Conservation (phyloP, 1,140 invertebrate genomes). For the Lutraria rhynchaena region DNA sequence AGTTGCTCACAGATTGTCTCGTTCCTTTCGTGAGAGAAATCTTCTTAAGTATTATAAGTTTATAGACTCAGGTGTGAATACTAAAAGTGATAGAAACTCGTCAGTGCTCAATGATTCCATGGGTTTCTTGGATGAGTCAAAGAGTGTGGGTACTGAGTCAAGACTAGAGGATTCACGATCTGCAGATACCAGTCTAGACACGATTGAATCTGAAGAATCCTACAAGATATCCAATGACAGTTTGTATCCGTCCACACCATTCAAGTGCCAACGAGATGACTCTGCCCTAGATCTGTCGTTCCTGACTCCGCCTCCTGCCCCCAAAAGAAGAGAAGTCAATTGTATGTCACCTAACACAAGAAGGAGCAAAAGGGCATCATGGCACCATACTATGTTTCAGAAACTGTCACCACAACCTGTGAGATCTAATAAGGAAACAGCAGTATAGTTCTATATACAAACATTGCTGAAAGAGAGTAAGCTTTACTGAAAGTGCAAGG, state of each 20-base stretch:
- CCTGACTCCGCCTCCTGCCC: constrained; percentile 47
- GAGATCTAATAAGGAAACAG: constrained; percentile 55
- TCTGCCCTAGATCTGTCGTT: constrained; percentile 48
- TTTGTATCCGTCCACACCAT: constrained; percentile 42
- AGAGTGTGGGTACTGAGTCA: constrained; percentile 27
- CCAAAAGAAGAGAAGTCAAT: constrained; percentile 37
- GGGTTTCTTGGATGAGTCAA: constrained; percentile 22
- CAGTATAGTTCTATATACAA: constrained; percentile 24
- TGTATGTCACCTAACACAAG: constrained; percentile 51
- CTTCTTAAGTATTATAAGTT: constrained; percentile 58
- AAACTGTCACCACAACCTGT: constrained; percentile 45
- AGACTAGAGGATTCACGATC: constrained; percentile 32
- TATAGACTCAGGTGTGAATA: constrained; percentile 44
- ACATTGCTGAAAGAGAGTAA: constrained; percentile 4
- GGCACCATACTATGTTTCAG: constrained; percentile 60
- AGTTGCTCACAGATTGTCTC: constrained; percentile 63
- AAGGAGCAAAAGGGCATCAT: constrained; percentile 53
- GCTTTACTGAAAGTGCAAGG: neutral
- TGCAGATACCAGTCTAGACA: constrained; percentile 39
- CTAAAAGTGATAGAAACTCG: constrained; percentile 33
- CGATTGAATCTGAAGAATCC: constrained; percentile 26
- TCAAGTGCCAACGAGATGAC: constrained; percentile 17
- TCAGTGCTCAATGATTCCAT: constrained; percentile 33
- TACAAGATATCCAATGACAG: constrained; percentile 54
- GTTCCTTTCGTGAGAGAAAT: constrained; percentile 65